Base-by-base conservation (phyloP, 2,888 invertebrate genomes). In the Theodoxus fluviatilis region DNA sequence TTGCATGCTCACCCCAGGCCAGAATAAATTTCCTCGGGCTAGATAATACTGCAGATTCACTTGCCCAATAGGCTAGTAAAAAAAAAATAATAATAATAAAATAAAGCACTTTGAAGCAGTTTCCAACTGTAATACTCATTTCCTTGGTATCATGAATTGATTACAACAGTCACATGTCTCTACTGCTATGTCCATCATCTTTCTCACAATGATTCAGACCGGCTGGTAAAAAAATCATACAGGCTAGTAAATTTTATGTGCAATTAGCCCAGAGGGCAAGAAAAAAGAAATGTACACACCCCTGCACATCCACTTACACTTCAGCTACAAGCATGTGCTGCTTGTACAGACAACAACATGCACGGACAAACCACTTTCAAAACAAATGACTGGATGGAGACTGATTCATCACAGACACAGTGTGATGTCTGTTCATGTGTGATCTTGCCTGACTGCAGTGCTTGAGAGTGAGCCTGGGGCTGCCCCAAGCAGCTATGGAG, bases 91-190 rank as follows among this genome's bases (percentile, higher is more conserved):
- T 15, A 43, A 15, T 43, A 43, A 9, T 43, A 43, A 43, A 43
- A 43, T 12, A 43, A 12, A 9, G 15, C 9, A 15, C 43, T 43
- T n/a, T 55, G 7, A 55, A 15, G 22, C 7, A 55, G 55, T 7
- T n/a, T n/a, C 33, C n/a, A 6, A 33, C 2, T 47, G 68, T 68
- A 68, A 68, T 71, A 35, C 65, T 66, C 18, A 71, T 43, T 7
- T 15, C 49, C 35, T 65, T 68, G 59, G 65, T 35, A n/a, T n/a
- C n/a, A n/a, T n/a, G n/a, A n/a, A n/a, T n/a, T n/a, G n/a, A n/a
- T n/a, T n/a, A n/a, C n/a, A n/a, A n/a, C n/a, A n/a, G n/a, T n/a
- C n/a, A n/a, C n/a, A n/a, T n/a, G n/a, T n/a, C n/a, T n/a, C n/a
- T n/a, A n/a, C n/a, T n/a, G n/a, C n/a, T n/a, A n/a, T n/a, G n/a